Evolutionary conservation across 1,140 invertebrate species (phyloP).

Genomic region (Hesperophylax magnus): DNA sequence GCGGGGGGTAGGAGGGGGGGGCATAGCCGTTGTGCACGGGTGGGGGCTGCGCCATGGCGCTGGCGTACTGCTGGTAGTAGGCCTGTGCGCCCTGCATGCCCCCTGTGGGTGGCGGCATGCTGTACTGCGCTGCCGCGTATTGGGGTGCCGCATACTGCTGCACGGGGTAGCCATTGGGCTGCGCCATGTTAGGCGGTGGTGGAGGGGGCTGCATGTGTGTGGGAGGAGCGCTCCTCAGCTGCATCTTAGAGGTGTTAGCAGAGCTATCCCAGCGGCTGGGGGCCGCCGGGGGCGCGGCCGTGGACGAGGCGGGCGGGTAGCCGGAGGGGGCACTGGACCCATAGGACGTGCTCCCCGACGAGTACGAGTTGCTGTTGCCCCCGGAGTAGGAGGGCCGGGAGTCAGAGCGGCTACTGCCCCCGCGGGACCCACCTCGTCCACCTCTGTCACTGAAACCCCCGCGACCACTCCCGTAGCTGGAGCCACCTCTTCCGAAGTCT

Average conservation of each 20-base stretch:
- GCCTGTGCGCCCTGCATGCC: background rate
- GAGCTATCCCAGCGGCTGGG: slow-evolving; percentile 45
- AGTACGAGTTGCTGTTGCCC: slow-evolving; percentile 5
- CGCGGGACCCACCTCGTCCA: slow-evolving; percentile 45
- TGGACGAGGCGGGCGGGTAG: background rate
- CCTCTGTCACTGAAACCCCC: slow-evolving; percentile 42
- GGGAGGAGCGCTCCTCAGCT: slow-evolving; percentile 1
- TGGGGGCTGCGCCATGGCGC: slow-evolving; percentile 43
- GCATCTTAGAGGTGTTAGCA: background rate
- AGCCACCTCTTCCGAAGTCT: slow-evolving; percentile 6
- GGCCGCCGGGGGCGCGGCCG: background rate
- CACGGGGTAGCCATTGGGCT: slow-evolving; percentile 30
- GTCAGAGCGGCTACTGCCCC: slow-evolving; percentile 3
- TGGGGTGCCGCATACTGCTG: slow-evolving; percentile 9
- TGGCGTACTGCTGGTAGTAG: slow-evolving; percentile 45
- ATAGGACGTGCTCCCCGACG: background rate
- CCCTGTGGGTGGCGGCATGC: slow-evolving; percentile 47
- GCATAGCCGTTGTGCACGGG: slow-evolving; percentile 47
- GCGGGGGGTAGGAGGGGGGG: slow-evolving; percentile 30
- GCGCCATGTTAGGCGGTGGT: background rate
- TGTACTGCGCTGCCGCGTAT: slow-evolving; percentile 29
- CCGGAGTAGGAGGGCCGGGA: slow-evolving; percentile 15
- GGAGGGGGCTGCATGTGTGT: slow-evolving; percentile 2
- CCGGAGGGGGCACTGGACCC: background rate
- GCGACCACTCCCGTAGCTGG: slow-evolving; percentile 54